phyloP scores from a whole-genome alignment of 2,113 vertebrate species.

The Vireo altiloquus region DNA sequence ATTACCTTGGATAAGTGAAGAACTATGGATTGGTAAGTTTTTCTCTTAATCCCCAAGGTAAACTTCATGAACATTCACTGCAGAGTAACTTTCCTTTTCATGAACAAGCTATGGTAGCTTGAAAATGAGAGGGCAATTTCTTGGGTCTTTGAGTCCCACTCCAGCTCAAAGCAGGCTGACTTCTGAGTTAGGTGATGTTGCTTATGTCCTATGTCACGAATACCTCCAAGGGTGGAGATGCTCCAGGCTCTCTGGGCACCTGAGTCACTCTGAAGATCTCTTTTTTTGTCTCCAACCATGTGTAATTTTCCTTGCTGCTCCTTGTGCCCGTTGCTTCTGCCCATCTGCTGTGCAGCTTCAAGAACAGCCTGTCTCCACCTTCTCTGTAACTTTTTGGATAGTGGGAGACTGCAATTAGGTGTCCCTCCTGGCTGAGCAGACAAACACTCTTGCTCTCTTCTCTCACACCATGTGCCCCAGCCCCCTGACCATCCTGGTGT shows the following conservation, averaged over 20 bases:
- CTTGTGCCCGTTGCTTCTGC: not conserved
- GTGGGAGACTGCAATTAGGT: not conserved
- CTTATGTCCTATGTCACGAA: not conserved
- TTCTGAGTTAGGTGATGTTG: not conserved
- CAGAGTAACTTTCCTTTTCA: not conserved
- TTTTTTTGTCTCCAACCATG: not conserved
- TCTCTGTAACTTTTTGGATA: not conserved
- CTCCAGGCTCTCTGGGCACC: not conserved
- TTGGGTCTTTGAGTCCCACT: not conserved
- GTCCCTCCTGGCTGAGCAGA: not conserved
- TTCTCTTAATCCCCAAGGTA: not conserved
- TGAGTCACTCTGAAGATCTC: not conserved
- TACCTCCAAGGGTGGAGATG: not conserved
- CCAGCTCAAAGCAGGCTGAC: not conserved
- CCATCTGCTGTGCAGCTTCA: not conserved
- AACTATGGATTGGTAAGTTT: not conserved
- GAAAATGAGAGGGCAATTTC: not conserved
- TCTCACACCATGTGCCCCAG: fast-evolving
- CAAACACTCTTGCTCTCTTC: not conserved
- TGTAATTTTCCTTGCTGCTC: not conserved
- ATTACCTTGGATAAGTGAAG: not conserved
- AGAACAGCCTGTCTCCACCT: not conserved
- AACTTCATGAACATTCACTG: not conserved
- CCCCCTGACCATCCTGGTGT: not conserved
- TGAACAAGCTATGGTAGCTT: not conserved